Conservation (phyloP, 2,113 vertebrate species). For the Ceyx cyanopectus region DNA sequence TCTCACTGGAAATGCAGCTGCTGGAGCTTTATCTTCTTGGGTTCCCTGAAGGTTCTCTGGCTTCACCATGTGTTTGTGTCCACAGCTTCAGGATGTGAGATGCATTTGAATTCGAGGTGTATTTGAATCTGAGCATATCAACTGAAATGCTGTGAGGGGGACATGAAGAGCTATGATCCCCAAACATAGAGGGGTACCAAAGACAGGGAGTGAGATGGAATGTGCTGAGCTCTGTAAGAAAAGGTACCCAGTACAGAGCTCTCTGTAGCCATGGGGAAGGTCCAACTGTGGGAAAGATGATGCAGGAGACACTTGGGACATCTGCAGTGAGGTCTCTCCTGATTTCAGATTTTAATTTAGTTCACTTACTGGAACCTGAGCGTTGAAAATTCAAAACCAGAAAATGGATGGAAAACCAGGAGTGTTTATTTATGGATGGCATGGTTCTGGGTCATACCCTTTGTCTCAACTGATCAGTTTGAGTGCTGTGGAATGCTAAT, state of each 20-base stretch:
- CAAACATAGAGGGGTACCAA: not conserved
- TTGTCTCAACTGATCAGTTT: not conserved
- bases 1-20: not conserved
- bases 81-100: not conserved
- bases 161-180: not conserved
- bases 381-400: not conserved
- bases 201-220: not conserved
- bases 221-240: not conserved
- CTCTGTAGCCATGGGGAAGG: not conserved
- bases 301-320: not conserved
- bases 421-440: not conserved
- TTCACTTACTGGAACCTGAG: not conserved
- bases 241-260: not conserved
- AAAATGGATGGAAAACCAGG: not conserved
- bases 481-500: not conserved
- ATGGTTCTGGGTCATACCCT: not conserved
- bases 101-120: not conserved
- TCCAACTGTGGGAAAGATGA: rapidly evolving
- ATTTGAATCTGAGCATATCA: not conserved
- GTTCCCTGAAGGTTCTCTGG: not conserved
- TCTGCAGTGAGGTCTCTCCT: not conserved
- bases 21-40: not conserved
- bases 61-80: not conserved
- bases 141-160: not conserved
- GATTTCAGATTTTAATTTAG: not conserved